Evolutionary conservation across 2,797 vertebrate genomes (phyloP), one percentile per base, ranked within the genome.

Genomic region (Lophius americanus): DNA sequence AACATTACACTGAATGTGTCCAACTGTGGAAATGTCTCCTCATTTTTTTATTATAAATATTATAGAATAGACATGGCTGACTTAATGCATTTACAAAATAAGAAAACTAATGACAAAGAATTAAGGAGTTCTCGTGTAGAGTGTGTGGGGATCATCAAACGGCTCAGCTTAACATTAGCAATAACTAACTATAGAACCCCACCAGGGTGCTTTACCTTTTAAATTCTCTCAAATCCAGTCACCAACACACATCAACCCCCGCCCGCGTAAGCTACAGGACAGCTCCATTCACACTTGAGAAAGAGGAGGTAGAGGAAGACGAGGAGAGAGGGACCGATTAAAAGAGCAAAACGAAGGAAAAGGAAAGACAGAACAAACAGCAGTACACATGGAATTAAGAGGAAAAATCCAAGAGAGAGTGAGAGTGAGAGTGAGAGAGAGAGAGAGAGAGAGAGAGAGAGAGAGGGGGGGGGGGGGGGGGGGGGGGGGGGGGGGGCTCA

Each of bases 171-270:
- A 62, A 71, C 41, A 68, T 65, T 23, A 67, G 51, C 7, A 11
- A 33, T 23, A 58, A 55, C 71, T 81, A 84, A 81, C 67, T 76
- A 72, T 72, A 85, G 73, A 60, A 60, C 23, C 77, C 35, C 86
- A 86, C 82, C 69, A 61, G 82, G 79, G 68, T 41, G 70, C 62
- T 75, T 83, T 76, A 78, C 85, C 86, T 86, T 92, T 93, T 91
- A 91, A 89, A 88, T 87, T 87, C 77, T 88, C 80, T 69, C 76
- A 77, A 86, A 83, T 74, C 68, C 68, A 77, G 78, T 77, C 85
- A 80, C 76, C 74, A 79, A 66, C 72, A 81, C 73, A 81, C 77
- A 82, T 88, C 85, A 86, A 81, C 75, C 67, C 81, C 81, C 68
- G 49, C 81, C 81, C 68, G 49, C 66, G 50, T 76, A 77, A 86